Evolutionary conservation across 92 coral and sea anemone species (phyloP), one percentile per base, ranked within the genome.

Genomic region (Phenganax subtilis): DNA sequence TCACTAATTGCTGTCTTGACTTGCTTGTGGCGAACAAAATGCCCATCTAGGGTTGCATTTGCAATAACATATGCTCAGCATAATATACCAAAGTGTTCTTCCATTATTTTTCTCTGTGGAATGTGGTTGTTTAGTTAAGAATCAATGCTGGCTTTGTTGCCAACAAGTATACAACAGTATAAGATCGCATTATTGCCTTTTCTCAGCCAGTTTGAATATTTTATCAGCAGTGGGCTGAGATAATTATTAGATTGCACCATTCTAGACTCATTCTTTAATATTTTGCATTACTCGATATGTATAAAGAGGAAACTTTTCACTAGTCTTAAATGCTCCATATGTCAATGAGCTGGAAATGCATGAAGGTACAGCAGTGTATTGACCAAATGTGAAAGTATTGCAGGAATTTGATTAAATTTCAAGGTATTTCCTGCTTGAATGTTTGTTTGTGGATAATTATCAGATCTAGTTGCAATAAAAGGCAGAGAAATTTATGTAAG

Each of bases 141-240:
- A 63, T 17, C 74, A 62, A 63, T 64, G 83, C 73, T 79, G 83
- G 83, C 25, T 20, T 9, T 47, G 74, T 28, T 52, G 57, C 65
- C 10, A 58, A 57, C 12, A 14, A 61, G 27, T 64, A 64, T n/a
- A 64, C 70, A 64, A 64, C 70, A 20, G 37, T 64, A 28, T 9
- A 64, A 64, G 27, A 64, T 64, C 20, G 70, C 73, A 68, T 30
- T 15, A 68, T 68, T 68, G 52, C 30, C 16, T 68, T n/a, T 64
- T 0, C 53, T 68, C n/a, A 3, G 12, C n/a, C 15, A 16, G 14
- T 68, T 68, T 15, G 47, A 68, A 68, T 68, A 68, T 16, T 68
- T 37, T 16, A 68, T 30, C 73, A 68, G 73, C 73, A 68, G 73
- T 68, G 73, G 73, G 53, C 47, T 29, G 1, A 53, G 31, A 37